Evolutionary conservation across 2,113 vertebrate species (phyloP).

Genomic region (Alectura lathami): DNA sequence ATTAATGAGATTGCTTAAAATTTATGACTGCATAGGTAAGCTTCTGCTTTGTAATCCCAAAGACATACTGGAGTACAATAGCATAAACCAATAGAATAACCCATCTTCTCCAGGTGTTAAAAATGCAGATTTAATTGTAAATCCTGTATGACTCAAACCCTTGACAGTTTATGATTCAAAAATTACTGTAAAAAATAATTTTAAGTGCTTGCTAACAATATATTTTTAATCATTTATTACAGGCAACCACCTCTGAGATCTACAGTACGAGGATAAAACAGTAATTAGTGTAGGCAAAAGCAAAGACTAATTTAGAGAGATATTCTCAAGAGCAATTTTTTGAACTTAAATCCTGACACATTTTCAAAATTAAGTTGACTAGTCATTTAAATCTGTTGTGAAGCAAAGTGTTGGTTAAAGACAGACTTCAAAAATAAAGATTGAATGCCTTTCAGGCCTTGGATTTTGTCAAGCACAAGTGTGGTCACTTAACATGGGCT

Average conservation of each 20-base stretch:
- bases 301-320: constrained; percentile 22
- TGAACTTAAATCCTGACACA: constrained; percentile 16
- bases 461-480: not conserved
- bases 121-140: constrained; percentile 28
- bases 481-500: not conserved
- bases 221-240: constrained; percentile 28
- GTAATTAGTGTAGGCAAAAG: constrained; percentile 54
- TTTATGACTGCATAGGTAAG: not conserved
- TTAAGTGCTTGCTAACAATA: constrained; percentile 52
- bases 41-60: not conserved
- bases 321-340: constrained; percentile 3
- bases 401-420: not conserved
- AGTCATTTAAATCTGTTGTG: constrained; percentile 7
- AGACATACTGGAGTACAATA: not conserved
- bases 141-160: constrained; percentile 3
- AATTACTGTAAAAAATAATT: constrained; percentile 56
- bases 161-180: constrained; percentile 38
- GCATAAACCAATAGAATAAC: not conserved
- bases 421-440: not conserved
- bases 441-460: not conserved
- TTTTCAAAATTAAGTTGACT: constrained; percentile 42
- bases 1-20: constrained; percentile 42
- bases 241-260: constrained; percentile 4
- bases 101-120: not conserved
- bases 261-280: constrained; percentile 23